phyloP scores from a whole-genome alignment of 1,140 invertebrate genomes.

The Zaprionus ornatus region DNA sequence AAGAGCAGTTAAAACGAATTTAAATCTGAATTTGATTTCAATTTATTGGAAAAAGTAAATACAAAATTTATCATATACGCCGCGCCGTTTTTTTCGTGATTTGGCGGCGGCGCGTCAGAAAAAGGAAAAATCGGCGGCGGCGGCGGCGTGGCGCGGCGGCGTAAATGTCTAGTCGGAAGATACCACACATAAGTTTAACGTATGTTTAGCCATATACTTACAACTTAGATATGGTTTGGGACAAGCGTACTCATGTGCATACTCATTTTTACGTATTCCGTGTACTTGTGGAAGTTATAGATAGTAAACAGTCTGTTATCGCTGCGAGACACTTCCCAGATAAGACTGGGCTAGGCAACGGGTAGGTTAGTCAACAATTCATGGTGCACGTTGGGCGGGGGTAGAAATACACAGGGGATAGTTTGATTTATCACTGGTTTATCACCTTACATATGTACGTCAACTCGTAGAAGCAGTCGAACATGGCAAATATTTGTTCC shows the following conservation, averaged over 20 bases:
- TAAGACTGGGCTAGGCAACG: background rate
- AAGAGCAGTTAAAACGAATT: background rate
- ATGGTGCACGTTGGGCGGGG: background rate
- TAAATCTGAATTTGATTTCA: background rate
- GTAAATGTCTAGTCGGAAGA: too few relatives aligned
- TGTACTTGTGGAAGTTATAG: background rate
- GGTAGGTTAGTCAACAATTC: background rate
- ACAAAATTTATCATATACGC: background rate
- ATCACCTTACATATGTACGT: background rate
- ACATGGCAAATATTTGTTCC: background rate
- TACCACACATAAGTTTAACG: background rate
- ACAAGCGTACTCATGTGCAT: too few relatives aligned
- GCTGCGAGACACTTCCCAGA: background rate
- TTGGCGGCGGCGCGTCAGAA: too few relatives aligned
- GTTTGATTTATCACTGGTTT: constrained; percentile 2
- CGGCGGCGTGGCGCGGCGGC: too few relatives aligned
- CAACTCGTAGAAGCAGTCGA: background rate
- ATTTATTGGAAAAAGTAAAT: background rate
- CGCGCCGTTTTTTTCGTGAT: too few relatives aligned
- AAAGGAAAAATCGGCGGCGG: too few relatives aligned
- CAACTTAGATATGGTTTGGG: background rate
- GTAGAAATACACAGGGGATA: background rate
- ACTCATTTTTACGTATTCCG: background rate
- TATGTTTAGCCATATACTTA: too few relatives aligned
- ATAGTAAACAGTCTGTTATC: background rate